A percentile compares a stretch with the other conserved stretches of the same genome.
Evolutionary conservation across 2,797 vertebrate genomes (phyloP).

Genomic region (Kryptolebias ocellatus): DNA sequence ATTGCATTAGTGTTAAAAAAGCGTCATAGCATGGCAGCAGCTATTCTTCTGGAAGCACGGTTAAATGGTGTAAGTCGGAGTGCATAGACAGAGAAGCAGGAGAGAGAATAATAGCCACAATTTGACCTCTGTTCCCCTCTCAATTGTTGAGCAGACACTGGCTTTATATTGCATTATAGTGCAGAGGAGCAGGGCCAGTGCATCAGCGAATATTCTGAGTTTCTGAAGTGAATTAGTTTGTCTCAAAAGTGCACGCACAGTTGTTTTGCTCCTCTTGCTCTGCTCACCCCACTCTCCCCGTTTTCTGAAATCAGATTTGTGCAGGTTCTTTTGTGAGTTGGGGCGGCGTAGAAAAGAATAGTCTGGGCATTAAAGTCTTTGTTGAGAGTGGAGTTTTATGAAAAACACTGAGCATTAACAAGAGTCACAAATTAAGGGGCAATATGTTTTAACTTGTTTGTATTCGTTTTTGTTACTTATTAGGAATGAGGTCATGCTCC

Average conservation of each 20-base stretch:
- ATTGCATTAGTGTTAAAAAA: constrained; percentile 88
- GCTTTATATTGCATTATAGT: constrained; percentile 75
- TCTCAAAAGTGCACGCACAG: constrained; percentile 73
- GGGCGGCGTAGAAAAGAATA: constrained; percentile 66
- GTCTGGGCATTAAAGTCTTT: constrained; percentile 62
- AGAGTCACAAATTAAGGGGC: constrained; percentile 46
- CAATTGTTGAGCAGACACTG: constrained; percentile 79
- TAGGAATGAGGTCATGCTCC: constrained; percentile 56
- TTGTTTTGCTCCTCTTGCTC: constrained; percentile 73
- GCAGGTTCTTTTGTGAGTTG: constrained; percentile 72
- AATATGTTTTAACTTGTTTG: constrained; percentile 47
- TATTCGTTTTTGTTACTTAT: constrained; percentile 50
- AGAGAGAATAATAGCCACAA: constrained; percentile 75
- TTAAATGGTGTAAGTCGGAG: constrained; percentile 72
- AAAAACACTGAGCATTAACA: constrained; percentile 64
- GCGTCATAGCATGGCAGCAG: constrained; percentile 58
- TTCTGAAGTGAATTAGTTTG: constrained; percentile 78
- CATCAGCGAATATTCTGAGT: constrained; percentile 80
- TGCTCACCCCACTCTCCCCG: constrained; percentile 59
- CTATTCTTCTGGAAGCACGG: constrained; percentile 63
- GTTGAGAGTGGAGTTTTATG: constrained; percentile 44
- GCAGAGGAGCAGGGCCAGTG: constrained; percentile 66
- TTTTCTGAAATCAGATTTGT: constrained; percentile 77
- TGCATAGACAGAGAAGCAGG: constrained; percentile 64
- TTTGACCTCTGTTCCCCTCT: constrained; percentile 74